Conservation (phyloP, 2,113 vertebrate genomes). For the Dasypus novemcinctus region DNA sequence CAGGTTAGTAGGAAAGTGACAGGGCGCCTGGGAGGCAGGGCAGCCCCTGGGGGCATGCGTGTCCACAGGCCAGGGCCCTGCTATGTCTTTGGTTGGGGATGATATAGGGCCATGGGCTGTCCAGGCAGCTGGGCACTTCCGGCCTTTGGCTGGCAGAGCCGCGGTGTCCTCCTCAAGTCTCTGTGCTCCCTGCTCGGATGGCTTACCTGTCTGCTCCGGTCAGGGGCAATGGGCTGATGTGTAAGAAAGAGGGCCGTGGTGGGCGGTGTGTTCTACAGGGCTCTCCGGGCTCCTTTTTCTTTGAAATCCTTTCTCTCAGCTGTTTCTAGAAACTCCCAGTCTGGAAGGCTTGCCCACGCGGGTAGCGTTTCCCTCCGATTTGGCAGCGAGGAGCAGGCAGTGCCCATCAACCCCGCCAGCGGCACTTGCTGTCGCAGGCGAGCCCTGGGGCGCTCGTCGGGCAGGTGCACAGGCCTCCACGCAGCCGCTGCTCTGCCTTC, state of each 20-base stretch:
- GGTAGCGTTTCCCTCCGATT: accelerated
- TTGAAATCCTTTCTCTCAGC: neutral
- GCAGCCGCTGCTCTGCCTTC: neutral
- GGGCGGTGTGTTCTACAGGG: neutral
- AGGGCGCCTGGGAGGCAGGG: neutral
- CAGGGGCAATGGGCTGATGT: neutral
- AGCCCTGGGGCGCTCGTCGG: accelerated
- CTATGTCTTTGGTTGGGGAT: neutral
- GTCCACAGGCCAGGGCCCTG: neutral
- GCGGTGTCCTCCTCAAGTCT: neutral
- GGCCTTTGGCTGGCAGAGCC: neutral
- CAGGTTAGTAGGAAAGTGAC: neutral
- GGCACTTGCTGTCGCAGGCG: accelerated
- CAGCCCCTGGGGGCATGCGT: neutral
- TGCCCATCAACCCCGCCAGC: accelerated
- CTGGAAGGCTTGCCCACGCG: neutral
- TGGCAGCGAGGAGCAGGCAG: neutral
- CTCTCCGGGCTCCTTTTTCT: neutral
- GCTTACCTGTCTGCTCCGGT: neutral
- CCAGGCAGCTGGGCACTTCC: accelerated
- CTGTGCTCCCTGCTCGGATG: neutral
- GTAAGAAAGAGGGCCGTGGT: neutral
- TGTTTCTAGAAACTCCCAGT: neutral
- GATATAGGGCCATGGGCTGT: neutral
- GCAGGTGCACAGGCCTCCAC: neutral